Percentiles rank a stretch among this genome's conserved stretches.
phyloP scores from a whole-genome alignment of 2,888 invertebrate species.

The Clusia tigrina region DNA sequence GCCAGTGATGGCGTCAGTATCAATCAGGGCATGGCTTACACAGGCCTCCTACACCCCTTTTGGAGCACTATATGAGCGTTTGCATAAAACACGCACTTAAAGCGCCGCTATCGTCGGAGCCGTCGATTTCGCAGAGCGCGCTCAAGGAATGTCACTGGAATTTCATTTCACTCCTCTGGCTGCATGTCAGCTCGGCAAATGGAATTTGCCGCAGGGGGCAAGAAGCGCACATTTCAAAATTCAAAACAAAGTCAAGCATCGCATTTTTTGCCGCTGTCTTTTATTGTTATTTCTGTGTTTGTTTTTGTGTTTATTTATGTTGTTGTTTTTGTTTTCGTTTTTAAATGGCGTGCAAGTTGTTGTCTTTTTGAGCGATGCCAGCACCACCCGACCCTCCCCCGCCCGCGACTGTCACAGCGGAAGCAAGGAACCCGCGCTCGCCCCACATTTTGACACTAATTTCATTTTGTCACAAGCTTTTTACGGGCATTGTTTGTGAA shows the following conservation, averaged over 20 bases:
- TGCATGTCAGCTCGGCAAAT: slow-evolving; percentile 4
- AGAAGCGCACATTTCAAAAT: slow-evolving; percentile 7
- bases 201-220: not conserved
- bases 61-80: not conserved
- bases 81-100: not conserved
- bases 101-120: not conserved
- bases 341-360: not conserved
- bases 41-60: not conserved
- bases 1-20: too few relatives aligned
- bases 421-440: not conserved
- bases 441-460: slow-evolving; percentile 55
- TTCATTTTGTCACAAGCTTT: slow-evolving; percentile 46
- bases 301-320: too few relatives aligned
- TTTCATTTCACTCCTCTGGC: not conserved
- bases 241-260: slow-evolving; percentile 7
- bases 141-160: not conserved
- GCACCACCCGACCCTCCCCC: not conserved
- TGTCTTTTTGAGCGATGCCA: not conserved
- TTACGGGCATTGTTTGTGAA: slow-evolving; percentile 32
- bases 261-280: too few relatives aligned
- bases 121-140: not conserved
- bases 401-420: not conserved
- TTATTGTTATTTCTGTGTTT: too few relatives aligned
- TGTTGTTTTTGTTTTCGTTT: not conserved
- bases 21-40: too few relatives aligned